These are phyloP conservation scores for Mus spicilegus DNA, from an alignment of 2,113 vertebrate genomes.

Conservation along the genomic window DNA sequence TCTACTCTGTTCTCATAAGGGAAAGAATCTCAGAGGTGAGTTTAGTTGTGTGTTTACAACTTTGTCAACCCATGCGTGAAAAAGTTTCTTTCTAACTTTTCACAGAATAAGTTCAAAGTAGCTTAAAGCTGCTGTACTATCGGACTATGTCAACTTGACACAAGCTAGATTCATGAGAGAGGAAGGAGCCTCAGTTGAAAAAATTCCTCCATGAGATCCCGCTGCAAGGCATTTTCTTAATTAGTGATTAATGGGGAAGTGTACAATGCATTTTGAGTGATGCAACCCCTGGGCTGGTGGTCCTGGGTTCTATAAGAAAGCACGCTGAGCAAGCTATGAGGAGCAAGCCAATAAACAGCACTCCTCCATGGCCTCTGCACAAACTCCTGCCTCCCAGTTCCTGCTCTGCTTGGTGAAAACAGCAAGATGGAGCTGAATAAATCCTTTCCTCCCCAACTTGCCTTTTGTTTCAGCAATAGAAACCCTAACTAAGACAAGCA, in stretches of 20 bases:
- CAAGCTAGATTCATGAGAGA: neutral
- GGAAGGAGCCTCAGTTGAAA: neutral
- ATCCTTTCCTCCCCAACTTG: neutral
- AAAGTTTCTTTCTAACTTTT: slow-evolving; percentile 15
- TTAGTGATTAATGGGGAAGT: neutral
- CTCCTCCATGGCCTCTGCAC: neutral
- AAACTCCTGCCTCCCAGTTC: neutral
- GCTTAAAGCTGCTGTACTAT: neutral
- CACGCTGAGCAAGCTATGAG: neutral
- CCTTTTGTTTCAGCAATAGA: neutral
- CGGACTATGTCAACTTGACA: neutral
- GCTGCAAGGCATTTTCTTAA: neutral
- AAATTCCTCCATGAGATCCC: neutral
- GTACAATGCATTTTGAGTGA: neutral
- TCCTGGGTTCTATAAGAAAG: neutral
- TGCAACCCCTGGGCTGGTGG: neutral
- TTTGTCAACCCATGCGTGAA: neutral
- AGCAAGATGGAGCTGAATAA: neutral
- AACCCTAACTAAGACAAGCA: neutral
- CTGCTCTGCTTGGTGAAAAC: neutral
- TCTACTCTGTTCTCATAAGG: neutral
- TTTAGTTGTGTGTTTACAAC: slow-evolving; percentile 30
- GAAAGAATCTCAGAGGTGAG: neutral
- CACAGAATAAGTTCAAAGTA: slow-evolving; percentile 23
- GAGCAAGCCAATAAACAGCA: neutral